Conservation (phyloP, 2,113 vertebrate species). For the Podarcis raffonei region DNA sequence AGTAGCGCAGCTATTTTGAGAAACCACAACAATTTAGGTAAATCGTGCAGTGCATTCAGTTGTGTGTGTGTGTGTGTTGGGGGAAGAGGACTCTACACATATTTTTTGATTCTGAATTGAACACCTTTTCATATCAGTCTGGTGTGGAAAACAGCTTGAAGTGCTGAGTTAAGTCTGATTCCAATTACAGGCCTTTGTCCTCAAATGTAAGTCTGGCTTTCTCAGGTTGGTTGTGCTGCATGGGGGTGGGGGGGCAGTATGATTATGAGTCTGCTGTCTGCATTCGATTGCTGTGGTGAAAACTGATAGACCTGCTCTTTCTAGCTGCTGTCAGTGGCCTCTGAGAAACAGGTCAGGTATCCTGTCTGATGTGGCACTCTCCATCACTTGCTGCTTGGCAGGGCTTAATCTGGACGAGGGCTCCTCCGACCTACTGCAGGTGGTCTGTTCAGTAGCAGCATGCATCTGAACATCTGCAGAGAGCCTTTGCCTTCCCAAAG, state of each 20-base stretch:
- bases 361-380: not conserved
- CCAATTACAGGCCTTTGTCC: not conserved
- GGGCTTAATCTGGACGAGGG: not conserved
- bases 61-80: too few species aligned
- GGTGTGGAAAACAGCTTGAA: not conserved
- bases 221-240: not conserved
- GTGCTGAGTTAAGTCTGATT: not conserved
- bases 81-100: not conserved
- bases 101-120: not conserved
- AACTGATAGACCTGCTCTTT: not conserved
- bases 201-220: not conserved
- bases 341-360: not conserved
- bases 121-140: not conserved
- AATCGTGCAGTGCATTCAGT: not conserved
- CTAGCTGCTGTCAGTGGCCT: not conserved
- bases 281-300: not conserved
- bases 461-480: not conserved
- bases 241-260: too few species aligned
- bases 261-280: not conserved
- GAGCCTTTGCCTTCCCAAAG: too few species aligned
- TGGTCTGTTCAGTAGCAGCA: not conserved
- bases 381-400: not conserved
- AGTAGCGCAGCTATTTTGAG: conserved; percentile 2
- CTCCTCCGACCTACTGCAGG: not conserved
- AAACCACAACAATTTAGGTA: conserved; percentile 1